A percentile compares a stretch with the other conserved stretches of the same genome.
Evolutionary conservation across 2,797 vertebrate genomes (phyloP).

Genomic region (Artibeus lituratus): DNA sequence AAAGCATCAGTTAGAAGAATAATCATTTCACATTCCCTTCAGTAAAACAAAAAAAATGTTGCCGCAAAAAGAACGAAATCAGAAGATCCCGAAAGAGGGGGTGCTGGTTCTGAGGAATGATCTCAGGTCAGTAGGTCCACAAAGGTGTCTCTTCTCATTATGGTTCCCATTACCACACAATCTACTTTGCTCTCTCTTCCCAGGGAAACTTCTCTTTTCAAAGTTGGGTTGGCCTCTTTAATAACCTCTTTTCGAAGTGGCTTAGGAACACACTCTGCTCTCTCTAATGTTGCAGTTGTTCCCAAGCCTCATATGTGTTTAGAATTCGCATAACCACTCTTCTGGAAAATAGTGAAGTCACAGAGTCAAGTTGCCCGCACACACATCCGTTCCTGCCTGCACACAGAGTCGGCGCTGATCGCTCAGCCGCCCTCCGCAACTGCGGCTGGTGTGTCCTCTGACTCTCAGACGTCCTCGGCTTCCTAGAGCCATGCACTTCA

Average conservation of each 20-base stretch:
- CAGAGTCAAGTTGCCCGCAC: no score
- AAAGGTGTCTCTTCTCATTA: accelerated
- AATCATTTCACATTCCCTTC: neutral
- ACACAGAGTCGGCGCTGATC: neutral
- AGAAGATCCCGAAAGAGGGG: neutral
- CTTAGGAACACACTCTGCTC: neutral
- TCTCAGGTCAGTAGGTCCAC: no score
- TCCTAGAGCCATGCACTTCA: neutral
- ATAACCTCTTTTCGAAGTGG: neutral
- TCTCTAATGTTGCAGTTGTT: neutral
- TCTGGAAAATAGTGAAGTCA: neutral
- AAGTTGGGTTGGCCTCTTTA: neutral
- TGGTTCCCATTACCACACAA: neutral
- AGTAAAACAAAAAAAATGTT: neutral
- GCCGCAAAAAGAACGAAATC: neutral
- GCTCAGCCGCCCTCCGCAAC: neutral
- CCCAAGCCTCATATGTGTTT: neutral
- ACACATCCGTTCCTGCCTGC: accelerated
- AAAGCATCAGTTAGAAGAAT: neutral
- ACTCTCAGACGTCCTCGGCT: neutral
- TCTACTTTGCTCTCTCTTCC: neutral
- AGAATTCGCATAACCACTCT: neutral
- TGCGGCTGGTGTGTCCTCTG: neutral
- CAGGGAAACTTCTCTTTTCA: neutral
- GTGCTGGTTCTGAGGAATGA: neutral